A percentile compares a stretch with the other conserved stretches of the same genome.
Conservation (phyloP, 53 echinoderm and acorn worm genomes). For the Actinopyga echinites region DNA sequence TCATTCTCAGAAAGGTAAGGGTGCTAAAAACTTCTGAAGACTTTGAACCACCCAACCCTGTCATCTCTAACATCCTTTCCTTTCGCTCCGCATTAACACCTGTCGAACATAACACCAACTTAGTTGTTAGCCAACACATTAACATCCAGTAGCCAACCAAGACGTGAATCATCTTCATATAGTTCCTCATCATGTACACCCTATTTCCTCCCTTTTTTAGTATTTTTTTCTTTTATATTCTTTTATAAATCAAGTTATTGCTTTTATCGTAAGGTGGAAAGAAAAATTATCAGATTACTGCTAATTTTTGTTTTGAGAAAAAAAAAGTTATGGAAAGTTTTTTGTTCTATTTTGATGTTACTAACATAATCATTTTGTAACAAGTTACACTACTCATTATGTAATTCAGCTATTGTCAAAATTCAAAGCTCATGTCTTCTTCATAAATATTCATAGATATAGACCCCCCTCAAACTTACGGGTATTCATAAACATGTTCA, state of each 20-base stretch:
- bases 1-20: slow-evolving; percentile 50
- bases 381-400: too few species aligned
- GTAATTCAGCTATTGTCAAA: too few species aligned
- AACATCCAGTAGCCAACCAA: background rate
- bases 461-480: background rate
- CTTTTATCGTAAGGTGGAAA: too few species aligned
- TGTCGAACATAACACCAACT: background rate
- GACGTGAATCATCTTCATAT: background rate
- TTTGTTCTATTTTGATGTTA: too few species aligned
- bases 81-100: background rate
- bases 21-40: background rate
- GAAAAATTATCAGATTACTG: too few species aligned
- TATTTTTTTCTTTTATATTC: too few species aligned
- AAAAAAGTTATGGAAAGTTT: too few species aligned
- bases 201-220: too few species aligned
- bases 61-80: background rate
- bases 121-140: slow-evolving; percentile 23
- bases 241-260: too few species aligned
- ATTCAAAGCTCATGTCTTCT: too few species aligned
- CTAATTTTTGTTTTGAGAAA: too few species aligned
- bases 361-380: too few species aligned
- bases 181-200: background rate
- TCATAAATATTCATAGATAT: slow-evolving; percentile 11
- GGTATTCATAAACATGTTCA: slow-evolving; percentile 43
- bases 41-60: slow-evolving; percentile 26